A percentile compares a stretch with the other conserved stretches of the same genome.
These are phyloP conservation scores for Drosophila tani DNA, from an alignment of 1,140 invertebrate species.

Conservation along the genomic window DNA sequence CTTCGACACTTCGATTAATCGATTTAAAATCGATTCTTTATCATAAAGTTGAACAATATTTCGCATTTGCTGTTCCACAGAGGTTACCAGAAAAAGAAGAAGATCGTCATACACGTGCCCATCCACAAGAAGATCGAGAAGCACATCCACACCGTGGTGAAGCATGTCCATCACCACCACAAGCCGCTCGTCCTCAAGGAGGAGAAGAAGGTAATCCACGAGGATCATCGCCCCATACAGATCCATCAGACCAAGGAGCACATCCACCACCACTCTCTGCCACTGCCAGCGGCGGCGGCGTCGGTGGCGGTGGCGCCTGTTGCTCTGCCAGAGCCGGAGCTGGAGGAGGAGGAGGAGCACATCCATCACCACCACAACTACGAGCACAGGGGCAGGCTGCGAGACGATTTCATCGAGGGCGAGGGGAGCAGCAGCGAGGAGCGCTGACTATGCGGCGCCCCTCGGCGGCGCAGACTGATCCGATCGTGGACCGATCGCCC, in stretches of 20 bases:
- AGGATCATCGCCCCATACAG: constrained; percentile 77
- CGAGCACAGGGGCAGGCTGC: constrained; percentile 67
- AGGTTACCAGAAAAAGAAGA: constrained; percentile 81
- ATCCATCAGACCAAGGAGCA: constrained; percentile 80
- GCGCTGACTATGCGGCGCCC: constrained; percentile 46
- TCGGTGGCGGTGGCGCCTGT: not conserved
- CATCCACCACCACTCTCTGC: constrained; percentile 71
- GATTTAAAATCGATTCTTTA: not conserved
- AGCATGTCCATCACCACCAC: constrained; percentile 84
- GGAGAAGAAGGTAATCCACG: constrained; percentile 81
- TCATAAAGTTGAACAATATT: not conserved
- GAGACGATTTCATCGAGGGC: constrained; percentile 53
- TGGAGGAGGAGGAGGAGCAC: constrained; percentile 75
- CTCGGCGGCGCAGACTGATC: constrained; percentile 30
- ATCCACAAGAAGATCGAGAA: constrained; percentile 83
- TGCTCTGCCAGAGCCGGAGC: constrained; percentile 28
- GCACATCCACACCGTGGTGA: constrained; percentile 79
- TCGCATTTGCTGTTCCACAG: constrained; percentile 9
- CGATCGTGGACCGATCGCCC: constrained; percentile 46
- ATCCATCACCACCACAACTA: constrained; percentile 82
- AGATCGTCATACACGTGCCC: constrained; percentile 83
- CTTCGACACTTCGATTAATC: not conserved
- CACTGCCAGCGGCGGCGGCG: constrained; percentile 27
- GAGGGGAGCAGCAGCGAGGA: constrained; percentile 69
- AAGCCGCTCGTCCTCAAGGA: constrained; percentile 83